These are phyloP conservation scores for Selenia dentaria DNA, from an alignment of 2,888 invertebrate genomes.

Conservation along the genomic window DNA sequence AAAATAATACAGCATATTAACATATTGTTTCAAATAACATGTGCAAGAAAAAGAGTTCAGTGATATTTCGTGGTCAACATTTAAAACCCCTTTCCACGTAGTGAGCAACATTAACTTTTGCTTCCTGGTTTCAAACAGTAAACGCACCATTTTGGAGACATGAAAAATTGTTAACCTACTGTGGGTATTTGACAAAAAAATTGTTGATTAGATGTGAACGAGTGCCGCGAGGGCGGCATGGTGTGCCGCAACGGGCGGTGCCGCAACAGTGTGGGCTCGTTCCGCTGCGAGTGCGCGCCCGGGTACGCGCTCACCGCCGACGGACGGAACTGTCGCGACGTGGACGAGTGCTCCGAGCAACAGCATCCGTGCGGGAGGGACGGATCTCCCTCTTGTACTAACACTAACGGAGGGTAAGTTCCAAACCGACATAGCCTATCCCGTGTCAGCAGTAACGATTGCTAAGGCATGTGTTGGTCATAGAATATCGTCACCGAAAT, in stretches of 20 bases:
- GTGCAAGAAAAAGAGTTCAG: too few species aligned
- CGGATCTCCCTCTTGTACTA: slow-evolving; percentile 70
- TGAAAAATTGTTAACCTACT: neutral
- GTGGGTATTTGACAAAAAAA: neutral
- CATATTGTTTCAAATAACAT: too few species aligned
- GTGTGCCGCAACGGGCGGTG: slow-evolving; percentile 94
- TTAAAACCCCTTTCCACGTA: too few species aligned
- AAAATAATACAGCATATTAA: too few species aligned
- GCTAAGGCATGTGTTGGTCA: too few species aligned
- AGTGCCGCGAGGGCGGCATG: slow-evolving; percentile 92
- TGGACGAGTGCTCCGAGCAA: slow-evolving; percentile 90
- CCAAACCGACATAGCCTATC: too few species aligned
- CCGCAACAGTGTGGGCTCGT: slow-evolving; percentile 91
- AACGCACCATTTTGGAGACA: too few species aligned
- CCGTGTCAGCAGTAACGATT: too few species aligned
- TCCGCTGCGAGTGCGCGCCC: slow-evolving; percentile 91
- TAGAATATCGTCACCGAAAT: too few species aligned
- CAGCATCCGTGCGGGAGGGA: slow-evolving; percentile 66
- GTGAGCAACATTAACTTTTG: too few species aligned
- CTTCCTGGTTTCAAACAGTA: too few species aligned
- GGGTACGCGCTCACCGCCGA: slow-evolving; percentile 91
- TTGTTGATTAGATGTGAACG: slow-evolving; percentile 93
- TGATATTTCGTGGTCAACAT: too few species aligned
- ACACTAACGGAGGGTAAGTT: slow-evolving; percentile 72
- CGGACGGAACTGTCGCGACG: slow-evolving; percentile 91